These are phyloP conservation scores for Leistus spinibarbis DNA, from an alignment of 2,888 invertebrate species.

Conservation along the genomic window DNA sequence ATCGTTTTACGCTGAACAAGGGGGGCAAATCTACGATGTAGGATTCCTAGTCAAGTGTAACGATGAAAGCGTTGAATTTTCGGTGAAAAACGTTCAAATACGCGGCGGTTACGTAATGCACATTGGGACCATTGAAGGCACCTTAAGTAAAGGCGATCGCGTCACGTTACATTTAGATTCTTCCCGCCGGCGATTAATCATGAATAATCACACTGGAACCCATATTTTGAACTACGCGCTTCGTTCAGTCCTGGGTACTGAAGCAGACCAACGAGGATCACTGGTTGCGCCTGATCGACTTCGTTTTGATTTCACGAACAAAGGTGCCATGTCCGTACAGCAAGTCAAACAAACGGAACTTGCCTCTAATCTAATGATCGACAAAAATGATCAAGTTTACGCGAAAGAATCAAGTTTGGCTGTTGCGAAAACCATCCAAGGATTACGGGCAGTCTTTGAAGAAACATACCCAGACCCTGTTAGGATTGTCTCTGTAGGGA, in stretches of 20 bases:
- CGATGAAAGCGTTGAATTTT: constrained; percentile 88
- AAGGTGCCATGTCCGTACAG: constrained; percentile 85
- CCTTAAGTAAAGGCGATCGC: constrained; percentile 82
- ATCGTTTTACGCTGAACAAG: constrained; percentile 98
- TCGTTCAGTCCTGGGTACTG: constrained; percentile 85
- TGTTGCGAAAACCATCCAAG: constrained; percentile 89
- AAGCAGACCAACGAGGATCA: constrained; percentile 95
- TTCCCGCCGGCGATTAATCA: constrained; percentile 84
- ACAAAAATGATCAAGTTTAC: constrained; percentile 79
- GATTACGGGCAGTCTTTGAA: constrained; percentile 96
- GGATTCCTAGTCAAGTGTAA: constrained; percentile 84
- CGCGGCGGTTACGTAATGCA: constrained; percentile 96
- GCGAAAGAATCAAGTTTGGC: constrained; percentile 84
- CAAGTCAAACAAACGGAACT: constrained; percentile 90
- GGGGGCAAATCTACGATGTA: constrained; percentile 97
- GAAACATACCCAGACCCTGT: constrained; percentile 99
- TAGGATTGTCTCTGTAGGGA: constrained; percentile 90
- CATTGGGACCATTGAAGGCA: constrained; percentile 87
- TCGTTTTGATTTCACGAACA: constrained; percentile 96
- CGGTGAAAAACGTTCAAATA: constrained; percentile 91
- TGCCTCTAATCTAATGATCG: constrained; percentile 76
- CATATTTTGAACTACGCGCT: constrained; percentile 96
- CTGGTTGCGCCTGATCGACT: constrained; percentile 96
- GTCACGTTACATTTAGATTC: constrained; percentile 83
- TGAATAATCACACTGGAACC: constrained; percentile 99